Evolutionary conservation across 2,888 invertebrate genomes (phyloP), one percentile per base, ranked within the genome.

Genomic region (Zygothrica quintamaculata): DNA sequence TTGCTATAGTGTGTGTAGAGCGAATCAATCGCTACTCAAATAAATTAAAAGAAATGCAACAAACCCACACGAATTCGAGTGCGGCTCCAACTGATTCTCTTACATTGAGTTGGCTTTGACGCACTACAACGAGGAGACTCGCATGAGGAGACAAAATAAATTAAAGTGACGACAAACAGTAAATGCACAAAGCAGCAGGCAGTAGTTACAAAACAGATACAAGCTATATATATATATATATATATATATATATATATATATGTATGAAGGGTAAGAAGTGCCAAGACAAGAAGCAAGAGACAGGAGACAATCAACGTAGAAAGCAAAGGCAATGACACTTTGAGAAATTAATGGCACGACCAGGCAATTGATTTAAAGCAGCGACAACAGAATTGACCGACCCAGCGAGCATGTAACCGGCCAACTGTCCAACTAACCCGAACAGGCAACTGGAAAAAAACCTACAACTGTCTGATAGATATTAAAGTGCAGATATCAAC

Each of bases 71-170:
- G n/a, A 64, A 60, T 47, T 15, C 46, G 18, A 22, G 18, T 22
- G 18, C 18, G 18, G 18, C 18, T 22, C 18, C 22, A 13, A 58
- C 22, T 58, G 58, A 15, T 13, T 13, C 15, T 46, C 16, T 37
- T 9, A 12, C 29, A 29, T 25, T 16, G 39, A 58, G 47, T 18
- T 47, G 36, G 33, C 53, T 57, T 62, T 62, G 69, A 43, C 42
- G 46, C 56, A 59, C 33, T 53, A 50, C 60, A 44, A 33, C 39
- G 39, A 37, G 61, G 46, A 25, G 51, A 42, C 36, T 78, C 57
- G 78, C 78, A 78, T 78, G 78, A 75, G 76, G 55, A 75, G 65
- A 69, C 76, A 73, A 82, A 75, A 82, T 78, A 78, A 78, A 78
- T 78, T 82, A 78, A 78, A 70, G 76, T 48, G 55, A 57, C 73